phyloP scores from a whole-genome alignment of 1,140 invertebrate genomes.

The Panagrolaimus sp. region DNA sequence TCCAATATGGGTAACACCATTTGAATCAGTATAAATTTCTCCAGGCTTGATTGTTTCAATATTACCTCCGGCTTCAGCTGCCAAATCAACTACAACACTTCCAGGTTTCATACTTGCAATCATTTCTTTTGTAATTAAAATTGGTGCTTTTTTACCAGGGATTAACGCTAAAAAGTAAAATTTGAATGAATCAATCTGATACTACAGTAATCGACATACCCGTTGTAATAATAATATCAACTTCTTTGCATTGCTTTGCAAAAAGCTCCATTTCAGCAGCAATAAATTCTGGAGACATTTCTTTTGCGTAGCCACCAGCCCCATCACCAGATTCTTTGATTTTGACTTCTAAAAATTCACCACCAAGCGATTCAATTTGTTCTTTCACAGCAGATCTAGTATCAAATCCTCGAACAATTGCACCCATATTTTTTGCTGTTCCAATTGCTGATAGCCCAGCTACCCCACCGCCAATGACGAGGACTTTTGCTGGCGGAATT shows the following conservation, averaged over 20 bases:
- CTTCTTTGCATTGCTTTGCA: conserved; percentile 75
- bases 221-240: conserved; percentile 75
- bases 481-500: conserved; percentile 76
- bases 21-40: conserved; percentile 69
- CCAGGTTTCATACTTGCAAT: conserved; percentile 79
- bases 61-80: conserved; percentile 81
- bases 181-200: too few relatives aligned
- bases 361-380: conserved; percentile 82
- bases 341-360: conserved; percentile 71
- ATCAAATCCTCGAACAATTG: conserved; percentile 79
- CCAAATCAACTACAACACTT: conserved; percentile 80
- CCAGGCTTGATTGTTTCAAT: conserved; percentile 77
- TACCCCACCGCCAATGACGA: conserved; percentile 81
- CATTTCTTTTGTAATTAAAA: conserved; percentile 65
- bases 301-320: conserved; percentile 78
- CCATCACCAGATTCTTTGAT: conserved; percentile 76
- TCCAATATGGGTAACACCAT: conserved; percentile 77
- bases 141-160: neutral
- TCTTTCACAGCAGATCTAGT: conserved; percentile 78
- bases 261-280: conserved; percentile 79
- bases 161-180: conserved; percentile 14
- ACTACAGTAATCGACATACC: conserved; percentile 84
- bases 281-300: conserved; percentile 82
- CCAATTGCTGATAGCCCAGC: conserved; percentile 78
- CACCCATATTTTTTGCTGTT: conserved; percentile 80